Conservation (phyloP, 2,113 vertebrate genomes). For the Ochotona princeps region DNA sequence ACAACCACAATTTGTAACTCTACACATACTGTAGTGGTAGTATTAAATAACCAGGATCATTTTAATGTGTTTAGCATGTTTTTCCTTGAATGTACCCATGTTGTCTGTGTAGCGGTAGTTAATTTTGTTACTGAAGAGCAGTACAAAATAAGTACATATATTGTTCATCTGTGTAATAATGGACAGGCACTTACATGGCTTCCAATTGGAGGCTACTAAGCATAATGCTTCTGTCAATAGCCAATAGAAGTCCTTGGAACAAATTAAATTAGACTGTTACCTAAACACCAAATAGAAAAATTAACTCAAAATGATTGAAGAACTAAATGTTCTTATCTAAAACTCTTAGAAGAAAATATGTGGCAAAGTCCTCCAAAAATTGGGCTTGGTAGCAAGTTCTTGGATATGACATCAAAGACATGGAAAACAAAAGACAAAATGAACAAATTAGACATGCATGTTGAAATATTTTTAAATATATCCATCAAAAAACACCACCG, state of each 20-base stretch:
- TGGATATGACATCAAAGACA: not conserved
- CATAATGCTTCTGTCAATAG: not conserved
- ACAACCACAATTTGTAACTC: not conserved
- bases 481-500: not conserved
- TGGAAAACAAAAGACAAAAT: not conserved
- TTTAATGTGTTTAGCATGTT: not conserved
- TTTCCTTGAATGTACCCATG: not conserved
- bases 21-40: not conserved
- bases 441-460: not conserved
- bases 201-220: not conserved
- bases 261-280: not conserved
- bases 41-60: not conserved
- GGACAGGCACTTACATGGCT: not conserved
- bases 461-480: not conserved
- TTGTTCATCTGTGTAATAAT: conserved; percentile 15
- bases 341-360: not conserved
- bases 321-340: not conserved
- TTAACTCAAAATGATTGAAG: not conserved
- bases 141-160: not conserved
- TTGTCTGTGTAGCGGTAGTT: not conserved
- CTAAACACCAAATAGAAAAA: not conserved
- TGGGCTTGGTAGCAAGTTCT: not conserved
- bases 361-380: not conserved
- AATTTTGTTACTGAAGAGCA: conserved; percentile 16
- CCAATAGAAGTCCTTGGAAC: conserved; percentile 29